Evolutionary conservation across 2,113 vertebrate genomes (phyloP).

Genomic region (Irena cyanogastra): DNA sequence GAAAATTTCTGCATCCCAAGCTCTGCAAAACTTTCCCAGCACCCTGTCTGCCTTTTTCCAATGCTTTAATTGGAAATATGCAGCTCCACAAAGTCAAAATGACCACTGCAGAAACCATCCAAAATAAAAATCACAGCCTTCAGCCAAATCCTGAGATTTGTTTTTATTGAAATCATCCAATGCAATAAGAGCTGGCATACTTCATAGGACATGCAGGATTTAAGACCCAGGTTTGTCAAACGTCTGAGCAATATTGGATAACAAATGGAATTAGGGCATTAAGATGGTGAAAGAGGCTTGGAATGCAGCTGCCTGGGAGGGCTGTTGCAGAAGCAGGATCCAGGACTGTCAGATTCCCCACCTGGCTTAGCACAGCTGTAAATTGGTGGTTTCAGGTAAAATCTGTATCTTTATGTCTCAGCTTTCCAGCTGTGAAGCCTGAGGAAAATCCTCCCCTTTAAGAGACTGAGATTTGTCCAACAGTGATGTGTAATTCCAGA

Average conservation of each 20-base stretch:
- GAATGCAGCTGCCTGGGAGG: not conserved
- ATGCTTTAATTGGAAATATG: too few relatives aligned
- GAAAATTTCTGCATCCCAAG: not conserved
- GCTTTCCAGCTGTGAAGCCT: not conserved
- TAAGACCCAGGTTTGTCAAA: not conserved
- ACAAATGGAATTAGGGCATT: not conserved
- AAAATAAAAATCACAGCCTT: not conserved
- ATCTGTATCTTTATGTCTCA: not conserved
- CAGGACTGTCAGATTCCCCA: not conserved
- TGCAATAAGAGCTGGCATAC: not conserved
- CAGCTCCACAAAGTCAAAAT: not conserved
- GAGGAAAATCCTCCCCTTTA: not conserved
- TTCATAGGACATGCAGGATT: not conserved
- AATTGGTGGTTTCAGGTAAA: not conserved
- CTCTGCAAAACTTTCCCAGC: not conserved
- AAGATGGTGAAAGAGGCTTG: not conserved
- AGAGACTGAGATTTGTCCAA: not conserved
- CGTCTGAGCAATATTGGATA: not conserved
- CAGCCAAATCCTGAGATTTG: not conserved
- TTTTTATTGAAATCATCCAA: not conserved
- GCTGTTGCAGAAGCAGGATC: not conserved
- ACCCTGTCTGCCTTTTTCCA: rapidly evolving
- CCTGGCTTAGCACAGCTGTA: not conserved
- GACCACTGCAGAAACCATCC: not conserved
- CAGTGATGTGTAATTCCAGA: not conserved